Conservation (phyloP, 1,140 invertebrate genomes). For the Helicoverpa armigera region DNA sequence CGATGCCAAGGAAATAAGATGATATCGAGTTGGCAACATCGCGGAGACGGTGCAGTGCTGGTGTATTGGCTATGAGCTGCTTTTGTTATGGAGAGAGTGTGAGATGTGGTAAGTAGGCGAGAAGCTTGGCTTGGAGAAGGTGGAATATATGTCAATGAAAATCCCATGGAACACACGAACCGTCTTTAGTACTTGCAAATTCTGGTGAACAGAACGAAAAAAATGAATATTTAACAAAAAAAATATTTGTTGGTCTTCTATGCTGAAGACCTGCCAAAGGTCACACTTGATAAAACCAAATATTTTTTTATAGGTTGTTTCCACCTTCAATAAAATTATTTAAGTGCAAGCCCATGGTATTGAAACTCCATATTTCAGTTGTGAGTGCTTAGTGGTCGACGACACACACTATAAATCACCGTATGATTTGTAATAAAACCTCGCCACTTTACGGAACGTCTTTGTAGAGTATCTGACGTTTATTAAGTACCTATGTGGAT, state of each 20-base stretch:
- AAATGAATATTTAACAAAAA: too few species aligned
- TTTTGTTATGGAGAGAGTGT: slow-evolving; percentile 37
- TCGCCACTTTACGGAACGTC: slow-evolving; percentile 30
- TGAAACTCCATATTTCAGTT: slow-evolving; percentile 52
- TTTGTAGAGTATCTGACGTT: slow-evolving; percentile 26
- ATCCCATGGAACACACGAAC: too few species aligned
- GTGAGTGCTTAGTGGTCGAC: slow-evolving; percentile 50
- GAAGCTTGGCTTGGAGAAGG: neutral
- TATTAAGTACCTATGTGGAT: slow-evolving; percentile 42
- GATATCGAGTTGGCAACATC: slow-evolving; percentile 82
- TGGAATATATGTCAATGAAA: neutral
- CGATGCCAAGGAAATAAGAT: slow-evolving; percentile 85
- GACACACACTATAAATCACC: slow-evolving; percentile 55
- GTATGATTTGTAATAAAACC: slow-evolving; percentile 58
- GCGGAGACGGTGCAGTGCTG: slow-evolving; percentile 50
- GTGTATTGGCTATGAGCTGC: slow-evolving; percentile 19
- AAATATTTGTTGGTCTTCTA: neutral
- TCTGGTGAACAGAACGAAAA: too few species aligned
- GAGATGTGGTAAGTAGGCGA: neutral
- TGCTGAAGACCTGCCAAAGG: neutral
- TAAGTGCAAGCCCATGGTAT: slow-evolving; percentile 42
- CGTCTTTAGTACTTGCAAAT: too few species aligned
- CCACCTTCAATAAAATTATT: slow-evolving; percentile 32
- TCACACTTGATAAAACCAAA: neutral
- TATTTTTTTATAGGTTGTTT: too few species aligned